Conservation (phyloP, 2,888 invertebrate species). For the Pardosa pseudoannulata region DNA sequence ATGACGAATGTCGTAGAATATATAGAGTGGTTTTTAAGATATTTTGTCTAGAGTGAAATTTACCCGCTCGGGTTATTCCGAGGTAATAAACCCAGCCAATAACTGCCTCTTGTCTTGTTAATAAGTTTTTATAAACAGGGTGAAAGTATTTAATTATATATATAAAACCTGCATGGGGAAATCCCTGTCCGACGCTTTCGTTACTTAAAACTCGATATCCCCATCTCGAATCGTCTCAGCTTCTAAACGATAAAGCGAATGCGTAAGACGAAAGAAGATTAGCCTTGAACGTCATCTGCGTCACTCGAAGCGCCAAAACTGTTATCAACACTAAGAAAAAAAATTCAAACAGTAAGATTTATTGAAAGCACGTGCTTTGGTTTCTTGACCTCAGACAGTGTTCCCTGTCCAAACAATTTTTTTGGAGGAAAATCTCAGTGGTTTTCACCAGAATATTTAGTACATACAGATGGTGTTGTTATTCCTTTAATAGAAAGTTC, state of each 20-base stretch:
- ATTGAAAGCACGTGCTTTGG: conserved; percentile 2
- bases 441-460: neutral
- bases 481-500: no score
- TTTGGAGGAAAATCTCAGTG: neutral
- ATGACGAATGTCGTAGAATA: no score
- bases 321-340: neutral
- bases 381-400: neutral
- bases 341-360: neutral
- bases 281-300: neutral
- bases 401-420: neutral
- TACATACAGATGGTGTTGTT: no score
- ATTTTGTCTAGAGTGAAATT: no score
- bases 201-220: neutral
- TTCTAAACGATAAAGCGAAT: neutral
- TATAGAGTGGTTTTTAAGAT: no score
- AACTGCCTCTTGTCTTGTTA: no score
- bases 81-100: no score
- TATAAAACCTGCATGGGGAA: neutral
- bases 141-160: neutral
- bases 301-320: neutral
- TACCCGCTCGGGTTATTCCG: no score
- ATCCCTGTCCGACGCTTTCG: neutral
- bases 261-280: neutral
- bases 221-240: neutral
- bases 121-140: no score